Base-by-base conservation (phyloP, 2,113 vertebrate genomes). In the Tamias sibiricus region DNA sequence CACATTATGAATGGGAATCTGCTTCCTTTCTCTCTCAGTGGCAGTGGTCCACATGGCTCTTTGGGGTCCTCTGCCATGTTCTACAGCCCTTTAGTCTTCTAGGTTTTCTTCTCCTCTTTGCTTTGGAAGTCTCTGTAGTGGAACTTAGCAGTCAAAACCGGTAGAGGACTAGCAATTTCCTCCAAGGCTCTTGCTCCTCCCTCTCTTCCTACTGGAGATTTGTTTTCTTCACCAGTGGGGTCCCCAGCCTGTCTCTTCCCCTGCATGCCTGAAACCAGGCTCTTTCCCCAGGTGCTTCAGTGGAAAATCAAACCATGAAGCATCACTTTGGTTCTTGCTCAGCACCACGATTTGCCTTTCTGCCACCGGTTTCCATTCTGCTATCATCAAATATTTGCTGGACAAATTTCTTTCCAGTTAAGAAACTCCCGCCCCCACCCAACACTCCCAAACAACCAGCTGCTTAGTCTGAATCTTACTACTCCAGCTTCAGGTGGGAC, bases 61-160 rank as follows among this genome's bases (percentile, higher is more conserved):
- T 30, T 17, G 7, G 16, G 77, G 30, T 44, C 7, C 57, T 32
- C 57, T 37, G 40, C 35, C n/a, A 40, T 20, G 7, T 32, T 19
- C 40, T 37, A 4, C 7, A 4, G 24, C 12, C 9, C 47, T 83
- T n/a, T 32, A 0, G 42, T 40, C 66, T 13, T 1, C 26, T 40
- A 72, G 69, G 1, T 30, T 30, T 26, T 47, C 7, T 66, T 83
- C n/a, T 89, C 40, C 76, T 37, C 80, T 69, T 74, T 69, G 32
- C 14, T 95, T 72, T n/a, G 68, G 11, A 11, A 64, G 37, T 85
- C 40, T 91, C 72, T 75, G 40, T 24, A 74, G 82, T 77, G 82
- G 79, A 94, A 97, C 49, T 82, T 57, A 95, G 32, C 44, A 52
- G 59, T 91, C 90, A 54, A 75, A 92, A 62, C 32, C 6, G 8